Percentiles rank a stretch among this genome's conserved stretches.
These are phyloP conservation scores for Pyrochroa serraticornis DNA, from an alignment of 2,888 invertebrate species.

Conservation along the genomic window DNA sequence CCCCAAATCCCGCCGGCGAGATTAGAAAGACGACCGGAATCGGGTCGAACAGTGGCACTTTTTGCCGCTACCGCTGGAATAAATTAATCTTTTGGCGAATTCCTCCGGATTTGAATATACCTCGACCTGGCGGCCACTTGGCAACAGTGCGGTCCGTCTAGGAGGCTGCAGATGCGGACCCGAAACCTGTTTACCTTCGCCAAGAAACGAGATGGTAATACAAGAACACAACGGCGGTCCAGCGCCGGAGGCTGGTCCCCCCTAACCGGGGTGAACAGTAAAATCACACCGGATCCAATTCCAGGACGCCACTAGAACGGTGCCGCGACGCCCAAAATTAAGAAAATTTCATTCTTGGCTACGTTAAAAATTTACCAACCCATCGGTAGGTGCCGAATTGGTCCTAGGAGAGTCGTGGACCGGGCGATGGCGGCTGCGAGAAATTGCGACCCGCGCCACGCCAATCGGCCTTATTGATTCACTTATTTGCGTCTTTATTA, in stretches of 20 bases:
- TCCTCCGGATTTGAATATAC: slow-evolving; percentile 17
- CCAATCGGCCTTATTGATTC: slow-evolving; percentile 13
- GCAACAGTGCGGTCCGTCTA: slow-evolving; percentile 26
- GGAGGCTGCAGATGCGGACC: slow-evolving; percentile 40
- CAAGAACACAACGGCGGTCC: slow-evolving; percentile 16
- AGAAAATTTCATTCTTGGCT: neutral
- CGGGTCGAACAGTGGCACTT: neutral
- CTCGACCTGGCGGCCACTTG: slow-evolving; percentile 17
- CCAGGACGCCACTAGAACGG: slow-evolving; percentile 1
- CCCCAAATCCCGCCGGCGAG: neutral
- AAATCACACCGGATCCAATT: slow-evolving; percentile 11
- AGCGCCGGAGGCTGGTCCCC: slow-evolving; percentile 17
- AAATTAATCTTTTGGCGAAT: slow-evolving; percentile 11
- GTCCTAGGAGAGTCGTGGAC: neutral
- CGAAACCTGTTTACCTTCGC: slow-evolving; percentile 57
- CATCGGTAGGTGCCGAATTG: neutral
- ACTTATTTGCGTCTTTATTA: slow-evolving; percentile 15
- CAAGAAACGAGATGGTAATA: slow-evolving; percentile 41
- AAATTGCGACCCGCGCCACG: slow-evolving; percentile 7
- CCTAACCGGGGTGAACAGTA: slow-evolving; percentile 22
- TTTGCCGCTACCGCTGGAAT: neutral
- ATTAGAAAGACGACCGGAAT: neutral
- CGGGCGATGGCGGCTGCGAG: slow-evolving; percentile 6
- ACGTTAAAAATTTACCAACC: no score
- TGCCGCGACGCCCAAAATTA: neutral